Evolutionary conservation across 2,113 vertebrate species (phyloP).

Genomic region (Lampris incognitus): DNA sequence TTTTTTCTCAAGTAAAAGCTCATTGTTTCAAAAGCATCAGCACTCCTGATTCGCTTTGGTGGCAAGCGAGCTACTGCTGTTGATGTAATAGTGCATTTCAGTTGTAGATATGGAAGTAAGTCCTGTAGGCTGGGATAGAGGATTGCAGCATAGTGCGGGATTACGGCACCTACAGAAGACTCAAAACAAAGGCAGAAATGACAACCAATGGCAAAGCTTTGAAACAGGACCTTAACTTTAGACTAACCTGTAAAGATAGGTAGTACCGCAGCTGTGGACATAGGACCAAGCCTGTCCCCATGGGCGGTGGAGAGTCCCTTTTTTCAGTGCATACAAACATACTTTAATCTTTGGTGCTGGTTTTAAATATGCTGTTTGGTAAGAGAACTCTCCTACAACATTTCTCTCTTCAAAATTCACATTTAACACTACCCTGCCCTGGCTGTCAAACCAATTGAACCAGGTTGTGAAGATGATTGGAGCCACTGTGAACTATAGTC

Average conservation of each 20-base stretch:
- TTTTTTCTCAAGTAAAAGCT: no score
- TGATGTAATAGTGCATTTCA: conserved; percentile 52
- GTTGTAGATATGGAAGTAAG: conserved; percentile 70
- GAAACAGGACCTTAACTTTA: conserved; percentile 19
- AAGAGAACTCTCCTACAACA: neutral
- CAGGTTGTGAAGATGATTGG: neutral
- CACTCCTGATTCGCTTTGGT: conserved; percentile 33
- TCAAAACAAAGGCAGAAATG: neutral
- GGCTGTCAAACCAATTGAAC: neutral
- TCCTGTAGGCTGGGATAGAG: conserved; percentile 66
- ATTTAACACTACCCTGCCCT: neutral
- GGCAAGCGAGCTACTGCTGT: conserved; percentile 47
- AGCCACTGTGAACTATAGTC: neutral
- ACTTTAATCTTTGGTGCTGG: neutral
- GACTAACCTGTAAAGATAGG: conserved; percentile 5
- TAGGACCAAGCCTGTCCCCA: neutral
- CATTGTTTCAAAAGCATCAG: neutral
- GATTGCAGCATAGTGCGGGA: conserved; percentile 69
- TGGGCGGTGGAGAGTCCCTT: neutral
- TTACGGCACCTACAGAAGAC: conserved; percentile 55
- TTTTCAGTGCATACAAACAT: neutral
- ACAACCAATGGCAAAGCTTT: no score
- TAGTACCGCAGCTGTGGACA: neutral
- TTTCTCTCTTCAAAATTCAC: neutral
- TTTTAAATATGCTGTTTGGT: neutral